Base-by-base conservation (phyloP, 2,888 invertebrate genomes). In the Koerneria pararmatus region DNA sequence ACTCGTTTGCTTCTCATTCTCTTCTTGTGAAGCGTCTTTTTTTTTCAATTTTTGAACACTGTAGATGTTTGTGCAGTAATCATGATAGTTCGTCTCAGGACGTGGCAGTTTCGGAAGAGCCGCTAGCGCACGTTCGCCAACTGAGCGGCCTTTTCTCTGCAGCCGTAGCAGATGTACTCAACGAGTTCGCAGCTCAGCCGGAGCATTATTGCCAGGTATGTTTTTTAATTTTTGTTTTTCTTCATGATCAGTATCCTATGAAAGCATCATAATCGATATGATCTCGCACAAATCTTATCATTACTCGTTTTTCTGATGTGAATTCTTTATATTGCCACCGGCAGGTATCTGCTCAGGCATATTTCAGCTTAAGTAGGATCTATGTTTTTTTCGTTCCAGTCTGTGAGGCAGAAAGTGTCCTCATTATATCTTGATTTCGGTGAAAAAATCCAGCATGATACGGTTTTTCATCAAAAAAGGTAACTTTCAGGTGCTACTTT, bases 191-290 rank as follows among this genome's bases (percentile, higher is more conserved):
- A 31, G 49, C 66, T 5, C 73, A 79, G 65, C 71, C 75, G 0
- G 69, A 77, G 59, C 71, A 75, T 61, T 77, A 75, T 37, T 78
- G 77, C 53, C 71, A 74, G 95, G 72, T 72, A 11, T n/a, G 65
- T 8, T 19, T 22, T 15, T 3, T 48, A 32, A 35, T 41, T 41
- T 11, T n/a, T n/a, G n/a, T n/a, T n/a, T n/a, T n/a, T n/a, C n/a
- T n/a, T n/a, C n/a, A n/a, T n/a, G n/a, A n/a, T n/a, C n/a, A n/a
- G n/a, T n/a, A n/a, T n/a, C n/a, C n/a, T n/a, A n/a, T n/a, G n/a
- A n/a, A n/a, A n/a, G n/a, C n/a, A n/a, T n/a, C n/a, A n/a, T n/a
- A n/a, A n/a, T n/a, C n/a, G n/a, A n/a, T n/a, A n/a, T n/a, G n/a
- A n/a, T n/a, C n/a, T n/a, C n/a, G n/a, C n/a, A n/a, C n/a, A n/a